Evolutionary conservation across 64 coral and sea anemone genomes (phyloP), one percentile per base, ranked within the genome.

Genomic region (Catalaphyllia jardinei): DNA sequence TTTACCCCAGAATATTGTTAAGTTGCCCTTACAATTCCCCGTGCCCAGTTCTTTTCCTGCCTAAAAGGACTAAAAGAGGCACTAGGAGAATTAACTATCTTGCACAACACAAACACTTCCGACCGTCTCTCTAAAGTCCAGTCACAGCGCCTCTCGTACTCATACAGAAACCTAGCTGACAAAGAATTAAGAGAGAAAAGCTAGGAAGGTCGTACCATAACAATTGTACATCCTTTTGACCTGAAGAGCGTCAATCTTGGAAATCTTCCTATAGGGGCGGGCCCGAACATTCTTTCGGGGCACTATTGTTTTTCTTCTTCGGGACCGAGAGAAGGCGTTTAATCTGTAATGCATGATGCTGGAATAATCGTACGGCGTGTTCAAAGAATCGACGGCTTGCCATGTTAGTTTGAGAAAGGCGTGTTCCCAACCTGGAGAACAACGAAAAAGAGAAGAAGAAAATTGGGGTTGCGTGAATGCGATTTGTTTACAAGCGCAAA

Each of bases 261-360:
- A 93, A 18, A 96, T 84, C 87, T 49, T 90, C 49, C 65, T 96
- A 39, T 96, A 96, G n/a, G 95, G 95, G 13, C 79, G 83, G 12
- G 86, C 95, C 28, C 54, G 31, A 52, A 88, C 86, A 0, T 83
- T 92, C 60, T 24, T 75, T 13, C 95, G 67, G 0, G 97, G 93
- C 27, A 93, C 31, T 4, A 99, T 89, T 11, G 97, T 99, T 76
- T 91, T 83, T 39, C 73, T 93, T 72, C 79, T 62, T 19, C 19
- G 18, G 39, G 87, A 87, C 39, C 88, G 81, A 0, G 97, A 87
- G 61, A 99, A 99, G 16, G 97, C 97, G n/a, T 95, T 95, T 35
- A 95, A 79, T 22, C 89, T 91, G 72, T 99, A 99, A 67, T 99
- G 97, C 97, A 99, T 99, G 67, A 99, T 95, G 38, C 97, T 96